A percentile compares a stretch with the other conserved stretches of the same genome.
phyloP scores from a whole-genome alignment of 2,113 vertebrate genomes.

The Menidia beryllina region DNA sequence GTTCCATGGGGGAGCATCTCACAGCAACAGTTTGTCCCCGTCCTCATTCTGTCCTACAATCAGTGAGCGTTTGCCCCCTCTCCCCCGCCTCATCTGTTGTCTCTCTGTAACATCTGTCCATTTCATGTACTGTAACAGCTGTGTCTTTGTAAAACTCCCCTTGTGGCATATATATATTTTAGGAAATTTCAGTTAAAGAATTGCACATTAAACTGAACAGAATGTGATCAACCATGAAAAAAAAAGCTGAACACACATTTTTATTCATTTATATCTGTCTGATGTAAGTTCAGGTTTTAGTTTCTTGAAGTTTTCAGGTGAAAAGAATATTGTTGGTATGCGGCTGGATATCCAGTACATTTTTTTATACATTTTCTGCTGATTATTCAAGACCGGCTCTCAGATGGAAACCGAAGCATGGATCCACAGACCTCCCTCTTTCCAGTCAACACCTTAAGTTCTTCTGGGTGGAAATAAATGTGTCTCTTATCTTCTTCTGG shows the following conservation, averaged over 20 bases:
- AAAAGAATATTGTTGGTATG: no score
- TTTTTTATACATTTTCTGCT: no score
- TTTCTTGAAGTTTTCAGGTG: no score
- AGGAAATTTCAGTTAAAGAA: constrained; percentile 4
- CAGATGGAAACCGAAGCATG: no score
- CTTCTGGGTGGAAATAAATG: no score
- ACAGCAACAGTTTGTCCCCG: constrained; percentile 23
- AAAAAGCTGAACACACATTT: neutral
- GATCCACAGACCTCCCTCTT: no score
- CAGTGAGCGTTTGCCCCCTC: neutral
- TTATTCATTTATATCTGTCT: no score
- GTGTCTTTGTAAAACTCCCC: constrained; percentile 13
- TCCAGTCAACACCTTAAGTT: no score
- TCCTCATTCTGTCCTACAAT: constrained; percentile 26
- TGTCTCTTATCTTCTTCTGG: no score
- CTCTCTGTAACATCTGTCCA: constrained; percentile 8
- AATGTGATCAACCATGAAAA: constrained; percentile 10
- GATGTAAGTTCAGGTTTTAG: neutral
- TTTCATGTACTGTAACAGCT: constrained; percentile 5
- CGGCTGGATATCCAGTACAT: no score
- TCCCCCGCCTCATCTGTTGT: constrained; percentile 19
- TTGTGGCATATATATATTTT: constrained; percentile 3
- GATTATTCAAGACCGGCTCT: no score
- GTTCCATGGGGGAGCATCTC: neutral
- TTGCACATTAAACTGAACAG: constrained; percentile 9